Conservation (phyloP, 2,888 invertebrate genomes). For the Brenthis daphne region DNA sequence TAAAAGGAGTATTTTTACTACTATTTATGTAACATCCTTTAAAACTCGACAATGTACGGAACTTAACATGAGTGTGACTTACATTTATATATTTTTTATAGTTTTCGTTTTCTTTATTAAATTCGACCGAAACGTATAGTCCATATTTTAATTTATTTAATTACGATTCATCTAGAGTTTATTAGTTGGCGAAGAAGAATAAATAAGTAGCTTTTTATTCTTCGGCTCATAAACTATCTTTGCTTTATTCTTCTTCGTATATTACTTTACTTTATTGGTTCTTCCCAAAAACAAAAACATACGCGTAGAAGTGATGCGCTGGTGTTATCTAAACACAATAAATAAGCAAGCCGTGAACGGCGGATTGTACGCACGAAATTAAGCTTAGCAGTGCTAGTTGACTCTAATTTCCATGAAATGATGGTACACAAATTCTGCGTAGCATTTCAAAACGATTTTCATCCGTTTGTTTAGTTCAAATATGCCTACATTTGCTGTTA, state of each 20-base stretch:
- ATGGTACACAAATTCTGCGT: neutral
- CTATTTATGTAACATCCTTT: too few species aligned
- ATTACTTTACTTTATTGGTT: neutral
- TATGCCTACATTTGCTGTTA: neutral
- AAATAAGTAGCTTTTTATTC: too few species aligned
- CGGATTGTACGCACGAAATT: neutral
- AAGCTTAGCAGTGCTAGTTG: slow-evolving; percentile 10
- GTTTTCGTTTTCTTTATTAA: too few species aligned
- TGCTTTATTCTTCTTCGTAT: neutral
- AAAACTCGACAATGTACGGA: too few species aligned
- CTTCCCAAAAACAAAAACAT: neutral
- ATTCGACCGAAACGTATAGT: too few species aligned
- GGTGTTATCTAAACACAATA: slow-evolving; percentile 1
- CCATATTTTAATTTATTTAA: too few species aligned
- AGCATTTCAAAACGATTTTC: neutral
- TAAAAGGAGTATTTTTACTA: too few species aligned
- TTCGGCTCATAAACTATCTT: too few species aligned
- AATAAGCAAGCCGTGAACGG: neutral
- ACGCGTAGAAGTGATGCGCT: neutral
- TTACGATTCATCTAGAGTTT: too few species aligned
- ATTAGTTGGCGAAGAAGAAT: too few species aligned
- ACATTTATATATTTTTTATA: too few species aligned
- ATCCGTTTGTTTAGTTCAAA: neutral
- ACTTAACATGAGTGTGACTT: too few species aligned
- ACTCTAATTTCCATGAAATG: slow-evolving; percentile 6